Conservation (phyloP, 2,888 invertebrate species). For the Mimumesa dahlbomi region DNA sequence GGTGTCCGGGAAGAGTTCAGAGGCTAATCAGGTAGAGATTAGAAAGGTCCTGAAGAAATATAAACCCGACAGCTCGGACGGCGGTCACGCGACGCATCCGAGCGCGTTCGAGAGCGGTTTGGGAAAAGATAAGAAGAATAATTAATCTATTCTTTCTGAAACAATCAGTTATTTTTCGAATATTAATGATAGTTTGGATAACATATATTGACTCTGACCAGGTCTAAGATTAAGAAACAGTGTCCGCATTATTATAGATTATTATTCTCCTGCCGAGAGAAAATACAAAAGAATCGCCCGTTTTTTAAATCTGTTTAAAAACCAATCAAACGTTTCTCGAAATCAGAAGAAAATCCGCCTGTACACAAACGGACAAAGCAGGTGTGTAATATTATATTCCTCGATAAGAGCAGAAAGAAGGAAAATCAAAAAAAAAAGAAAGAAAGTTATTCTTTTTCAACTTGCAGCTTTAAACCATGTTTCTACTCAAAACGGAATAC, state of each 20-base stretch:
- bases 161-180: constrained; percentile 9
- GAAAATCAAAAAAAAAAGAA: neutral
- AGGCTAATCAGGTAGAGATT: constrained; percentile 60
- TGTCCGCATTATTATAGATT: constrained; percentile 12
- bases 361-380: too few relatives aligned
- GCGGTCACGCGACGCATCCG: constrained; percentile 7
- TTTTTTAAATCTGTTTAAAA: constrained; percentile 19
- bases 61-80: constrained; percentile 61
- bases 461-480: constrained; percentile 42
- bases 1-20: constrained; percentile 55
- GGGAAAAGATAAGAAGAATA: constrained; percentile 53
- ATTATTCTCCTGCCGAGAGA: constrained; percentile 15
- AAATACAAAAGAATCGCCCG: neutral
- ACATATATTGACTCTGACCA: constrained; percentile 3
- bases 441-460: constrained; percentile 35
- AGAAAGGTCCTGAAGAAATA: constrained; percentile 68
- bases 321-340: constrained; percentile 21
- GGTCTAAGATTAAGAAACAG: constrained; percentile 6
- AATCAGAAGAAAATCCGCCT: neutral
- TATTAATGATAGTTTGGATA: constrained; percentile 3
- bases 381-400: constrained; percentile 2
- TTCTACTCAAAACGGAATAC: constrained; percentile 36
- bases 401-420: neutral
- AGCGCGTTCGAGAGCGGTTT: constrained; percentile 27
- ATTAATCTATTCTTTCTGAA: constrained; percentile 26